A percentile compares a stretch with the other conserved stretches of the same genome.
These are phyloP conservation scores for Bombyx mandarina DNA, from an alignment of 1,140 invertebrate species.

Conservation along the genomic window DNA sequence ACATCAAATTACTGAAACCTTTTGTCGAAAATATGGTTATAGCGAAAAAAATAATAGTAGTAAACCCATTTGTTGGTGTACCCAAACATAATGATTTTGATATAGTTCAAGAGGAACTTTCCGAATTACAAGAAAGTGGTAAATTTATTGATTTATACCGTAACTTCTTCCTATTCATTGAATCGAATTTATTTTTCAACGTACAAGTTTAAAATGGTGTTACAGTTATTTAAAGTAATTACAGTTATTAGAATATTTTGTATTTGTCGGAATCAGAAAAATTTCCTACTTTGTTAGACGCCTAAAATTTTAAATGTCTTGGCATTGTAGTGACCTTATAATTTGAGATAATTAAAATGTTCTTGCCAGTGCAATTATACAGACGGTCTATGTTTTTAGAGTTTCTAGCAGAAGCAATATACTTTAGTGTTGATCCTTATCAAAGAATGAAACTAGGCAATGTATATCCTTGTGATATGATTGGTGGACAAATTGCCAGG, in stretches of 20 bases:
- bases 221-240: not conserved
- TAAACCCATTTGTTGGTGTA: constrained; percentile 54
- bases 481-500: constrained; percentile 42
- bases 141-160: not conserved
- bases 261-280: not conserved
- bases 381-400: constrained; percentile 32
- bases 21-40: constrained; percentile 31
- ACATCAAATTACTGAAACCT: too few relatives aligned
- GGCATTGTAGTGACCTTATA: not conserved
- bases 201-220: not conserved
- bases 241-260: not conserved
- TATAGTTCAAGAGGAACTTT: constrained; percentile 59
- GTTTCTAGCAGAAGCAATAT: constrained; percentile 58
- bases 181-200: not conserved
- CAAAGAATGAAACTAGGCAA: constrained; percentile 42
- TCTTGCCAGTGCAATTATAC: not conserved
- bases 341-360: not conserved
- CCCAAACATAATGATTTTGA: constrained; percentile 66
- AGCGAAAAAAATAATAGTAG: constrained; percentile 57
- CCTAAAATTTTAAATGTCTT: not conserved
- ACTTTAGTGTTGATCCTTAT: constrained; percentile 64
- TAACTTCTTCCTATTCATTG: not conserved
- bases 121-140: constrained; percentile 58
- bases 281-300: not conserved
- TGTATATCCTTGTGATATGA: constrained; percentile 30